Conservation (phyloP, 2,797 vertebrate species). For the Chaetodon trifasciatus region DNA sequence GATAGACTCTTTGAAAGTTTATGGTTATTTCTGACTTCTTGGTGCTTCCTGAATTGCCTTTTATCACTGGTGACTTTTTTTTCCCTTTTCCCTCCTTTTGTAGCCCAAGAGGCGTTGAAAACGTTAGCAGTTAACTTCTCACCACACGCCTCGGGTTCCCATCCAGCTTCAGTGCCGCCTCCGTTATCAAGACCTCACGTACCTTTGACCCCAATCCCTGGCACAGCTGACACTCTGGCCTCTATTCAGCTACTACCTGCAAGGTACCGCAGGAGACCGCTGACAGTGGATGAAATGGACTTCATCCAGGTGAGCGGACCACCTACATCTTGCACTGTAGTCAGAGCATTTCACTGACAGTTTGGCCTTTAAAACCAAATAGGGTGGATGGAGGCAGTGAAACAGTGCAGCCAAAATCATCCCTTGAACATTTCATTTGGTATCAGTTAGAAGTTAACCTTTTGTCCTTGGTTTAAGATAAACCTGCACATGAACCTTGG, state of each 20-base stretch:
- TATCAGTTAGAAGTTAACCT: conserved; percentile 1
- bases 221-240: conserved; percentile 79
- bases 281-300: conserved; percentile 83
- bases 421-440: too few relatives aligned
- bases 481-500: not conserved
- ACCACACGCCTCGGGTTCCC: conserved; percentile 52
- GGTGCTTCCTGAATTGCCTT: not conserved
- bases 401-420: not conserved
- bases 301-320: conserved; percentile 83
- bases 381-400: not conserved
- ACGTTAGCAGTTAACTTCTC: conserved; percentile 55
- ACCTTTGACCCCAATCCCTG: conserved; percentile 70
- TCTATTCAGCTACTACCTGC: conserved; percentile 80
- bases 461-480: not conserved
- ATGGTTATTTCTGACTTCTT: not conserved
- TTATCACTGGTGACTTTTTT: not conserved
- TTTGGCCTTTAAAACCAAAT: not conserved
- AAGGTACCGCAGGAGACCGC: conserved; percentile 82
- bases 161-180: conserved; percentile 45
- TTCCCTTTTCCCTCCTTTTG: conserved; percentile 1
- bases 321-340: not conserved
- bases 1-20: not conserved
- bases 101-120: conserved; percentile 81
- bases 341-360: not conserved
- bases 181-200: conserved; percentile 59